Evolutionary conservation across 2,797 vertebrate species (phyloP).

Genomic region (Atherinosoma microstoma): DNA sequence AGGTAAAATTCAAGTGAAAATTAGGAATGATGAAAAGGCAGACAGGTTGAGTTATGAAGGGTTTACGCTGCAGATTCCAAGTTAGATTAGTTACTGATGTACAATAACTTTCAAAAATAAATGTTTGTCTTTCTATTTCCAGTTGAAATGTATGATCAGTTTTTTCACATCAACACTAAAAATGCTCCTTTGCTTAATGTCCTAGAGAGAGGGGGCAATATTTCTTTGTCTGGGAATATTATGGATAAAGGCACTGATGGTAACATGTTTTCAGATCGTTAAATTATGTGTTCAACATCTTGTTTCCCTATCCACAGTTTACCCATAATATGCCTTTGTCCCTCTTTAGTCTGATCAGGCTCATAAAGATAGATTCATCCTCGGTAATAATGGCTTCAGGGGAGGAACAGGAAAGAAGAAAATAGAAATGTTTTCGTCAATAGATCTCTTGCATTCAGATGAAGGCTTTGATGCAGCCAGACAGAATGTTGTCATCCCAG

Average conservation of each 20-base stretch:
- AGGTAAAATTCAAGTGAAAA: neutral
- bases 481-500: conserved; percentile 49
- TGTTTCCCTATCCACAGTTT: conserved; percentile 31
- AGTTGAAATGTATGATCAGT: conserved; percentile 40
- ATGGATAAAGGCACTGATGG: neutral
- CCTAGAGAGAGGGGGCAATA: neutral
- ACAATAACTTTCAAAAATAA: neutral
- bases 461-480: conserved; percentile 59
- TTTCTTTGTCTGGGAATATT: neutral
- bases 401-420: conserved; percentile 22
- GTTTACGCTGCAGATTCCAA: conserved; percentile 13
- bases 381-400: conserved; percentile 17
- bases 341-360: conserved; percentile 55
- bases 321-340: conserved; percentile 42
- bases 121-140: conserved; percentile 5
- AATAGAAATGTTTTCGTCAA: conserved; percentile 23
- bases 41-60: neutral
- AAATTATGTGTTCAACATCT: conserved; percentile 12
- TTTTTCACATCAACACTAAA: conserved; percentile 5
- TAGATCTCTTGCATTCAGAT: conserved; percentile 43
- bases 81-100: neutral
- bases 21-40: neutral
- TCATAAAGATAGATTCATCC: conserved; percentile 43
- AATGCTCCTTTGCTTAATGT: conserved; percentile 9
- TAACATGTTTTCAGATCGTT: conserved; percentile 23